A percentile compares a stretch with the other conserved stretches of the same genome.
Evolutionary conservation across 2,888 invertebrate genomes (phyloP).

Genomic region (Harmothoe impar): DNA sequence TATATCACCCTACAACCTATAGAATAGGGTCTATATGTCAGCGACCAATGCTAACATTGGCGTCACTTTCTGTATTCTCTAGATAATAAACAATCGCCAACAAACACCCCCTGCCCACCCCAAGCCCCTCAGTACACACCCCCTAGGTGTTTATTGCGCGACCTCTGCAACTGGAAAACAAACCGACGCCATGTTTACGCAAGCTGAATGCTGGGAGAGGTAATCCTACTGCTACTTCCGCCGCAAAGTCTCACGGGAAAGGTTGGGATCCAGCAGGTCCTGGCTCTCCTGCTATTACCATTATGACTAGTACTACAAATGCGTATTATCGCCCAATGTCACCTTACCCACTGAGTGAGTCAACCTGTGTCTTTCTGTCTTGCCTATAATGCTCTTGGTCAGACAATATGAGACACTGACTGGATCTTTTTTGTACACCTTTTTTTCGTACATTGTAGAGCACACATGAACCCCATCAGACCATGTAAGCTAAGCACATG

Average conservation of each 20-base stretch:
- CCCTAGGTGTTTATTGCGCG: constrained; percentile 42
- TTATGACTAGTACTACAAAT: too few species aligned
- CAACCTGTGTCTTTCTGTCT: too few species aligned
- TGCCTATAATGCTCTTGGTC: too few species aligned
- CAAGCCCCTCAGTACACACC: neutral
- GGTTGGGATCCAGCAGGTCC: neutral
- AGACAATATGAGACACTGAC: too few species aligned
- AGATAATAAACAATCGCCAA: constrained; percentile 28
- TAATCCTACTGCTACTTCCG: constrained; percentile 7
- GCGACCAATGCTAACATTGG: constrained; percentile 17
- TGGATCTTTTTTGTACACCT: too few species aligned
- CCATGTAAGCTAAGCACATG: too few species aligned
- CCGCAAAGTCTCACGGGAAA: constrained; percentile 4
- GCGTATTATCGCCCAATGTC: too few species aligned
- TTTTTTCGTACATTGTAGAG: too few species aligned
- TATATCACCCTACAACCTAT: neutral
- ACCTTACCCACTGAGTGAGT: too few species aligned
- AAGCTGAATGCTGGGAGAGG: constrained; percentile 55
- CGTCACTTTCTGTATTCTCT: constrained; percentile 48
- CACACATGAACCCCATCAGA: too few species aligned
- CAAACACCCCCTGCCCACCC: constrained; percentile 19
- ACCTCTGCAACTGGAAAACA: constrained; percentile 34
- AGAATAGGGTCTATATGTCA: neutral
- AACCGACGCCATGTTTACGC: constrained; percentile 58
- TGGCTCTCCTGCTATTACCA: too few species aligned